Evolutionary conservation across 2,797 vertebrate species (phyloP).

Genomic region (Clarias platycephalus): DNA sequence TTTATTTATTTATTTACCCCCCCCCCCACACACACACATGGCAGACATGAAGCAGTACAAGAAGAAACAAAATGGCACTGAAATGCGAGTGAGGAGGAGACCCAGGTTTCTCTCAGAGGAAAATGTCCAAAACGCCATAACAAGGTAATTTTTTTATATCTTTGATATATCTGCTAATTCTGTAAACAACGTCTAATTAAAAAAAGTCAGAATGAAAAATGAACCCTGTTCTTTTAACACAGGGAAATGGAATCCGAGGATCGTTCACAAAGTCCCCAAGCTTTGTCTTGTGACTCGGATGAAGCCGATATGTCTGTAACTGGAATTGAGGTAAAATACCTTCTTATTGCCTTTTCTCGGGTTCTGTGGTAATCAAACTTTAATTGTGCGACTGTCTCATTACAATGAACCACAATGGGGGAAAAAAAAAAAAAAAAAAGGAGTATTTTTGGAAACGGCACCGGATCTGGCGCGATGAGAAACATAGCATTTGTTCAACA

Average conservation of each 20-base stretch:
- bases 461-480: not conserved
- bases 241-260: not conserved
- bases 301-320: not conserved
- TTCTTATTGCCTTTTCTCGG: not conserved
- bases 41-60: constrained; percentile 56
- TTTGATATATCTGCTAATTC: not conserved
- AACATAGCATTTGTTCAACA: not conserved
- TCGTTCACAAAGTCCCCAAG: constrained; percentile 16
- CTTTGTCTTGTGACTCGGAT: constrained; percentile 23
- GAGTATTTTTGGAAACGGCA: not conserved
- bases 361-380: not conserved
- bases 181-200: not conserved
- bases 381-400: not conserved
- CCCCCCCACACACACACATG: too few relatives aligned
- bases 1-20: not conserved
- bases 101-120: constrained; percentile 50
- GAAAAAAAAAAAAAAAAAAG: too few relatives aligned
- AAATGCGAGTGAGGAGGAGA: constrained; percentile 44
- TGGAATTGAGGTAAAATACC: constrained; percentile 31
- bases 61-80: constrained; percentile 40
- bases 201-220: not conserved
- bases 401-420: not conserved
- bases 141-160: constrained; percentile 37
- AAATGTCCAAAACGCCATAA: constrained; percentile 36
- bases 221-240: not conserved